These are phyloP conservation scores for Mormoops blainvillei DNA, from an alignment of 2,113 vertebrate species.

Conservation along the genomic window DNA sequence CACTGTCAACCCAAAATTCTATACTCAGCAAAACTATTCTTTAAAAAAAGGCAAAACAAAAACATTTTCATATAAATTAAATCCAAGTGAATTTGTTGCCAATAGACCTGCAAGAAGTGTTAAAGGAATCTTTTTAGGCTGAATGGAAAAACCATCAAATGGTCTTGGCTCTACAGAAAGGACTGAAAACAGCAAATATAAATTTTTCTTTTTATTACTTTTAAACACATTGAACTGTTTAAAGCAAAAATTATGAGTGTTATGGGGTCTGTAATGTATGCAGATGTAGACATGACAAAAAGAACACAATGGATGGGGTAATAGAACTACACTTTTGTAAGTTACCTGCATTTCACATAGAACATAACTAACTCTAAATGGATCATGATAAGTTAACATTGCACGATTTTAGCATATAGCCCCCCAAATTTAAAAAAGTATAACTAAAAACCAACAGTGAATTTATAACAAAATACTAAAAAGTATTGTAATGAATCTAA, in stretches of 20 bases:
- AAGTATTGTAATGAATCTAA: not conserved
- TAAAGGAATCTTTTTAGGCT: not conserved
- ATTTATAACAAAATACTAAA: not conserved
- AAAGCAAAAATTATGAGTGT: not conserved
- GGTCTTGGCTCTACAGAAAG: not conserved
- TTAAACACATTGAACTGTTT: not conserved
- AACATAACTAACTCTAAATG: not conserved
- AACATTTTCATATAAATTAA: not conserved
- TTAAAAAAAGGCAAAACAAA: not conserved
- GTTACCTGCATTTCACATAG: not conserved
- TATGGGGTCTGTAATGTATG: not conserved
- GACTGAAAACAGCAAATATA: not conserved
- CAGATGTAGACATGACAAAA: not conserved
- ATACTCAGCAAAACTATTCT: not conserved
- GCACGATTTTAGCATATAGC: not conserved
- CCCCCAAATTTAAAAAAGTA: not conserved
- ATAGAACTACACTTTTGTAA: not conserved
- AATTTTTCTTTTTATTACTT: not conserved
- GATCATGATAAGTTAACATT: not conserved
- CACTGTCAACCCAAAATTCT: not conserved
- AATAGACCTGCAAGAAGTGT: not conserved
- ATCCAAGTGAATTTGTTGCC: not conserved
- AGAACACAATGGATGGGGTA: not conserved
- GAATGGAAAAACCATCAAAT: not conserved
- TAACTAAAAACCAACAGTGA: not conserved